These are phyloP conservation scores for Hofmannophila pseudospretella DNA, from an alignment of 2,888 invertebrate species.

Conservation along the genomic window DNA sequence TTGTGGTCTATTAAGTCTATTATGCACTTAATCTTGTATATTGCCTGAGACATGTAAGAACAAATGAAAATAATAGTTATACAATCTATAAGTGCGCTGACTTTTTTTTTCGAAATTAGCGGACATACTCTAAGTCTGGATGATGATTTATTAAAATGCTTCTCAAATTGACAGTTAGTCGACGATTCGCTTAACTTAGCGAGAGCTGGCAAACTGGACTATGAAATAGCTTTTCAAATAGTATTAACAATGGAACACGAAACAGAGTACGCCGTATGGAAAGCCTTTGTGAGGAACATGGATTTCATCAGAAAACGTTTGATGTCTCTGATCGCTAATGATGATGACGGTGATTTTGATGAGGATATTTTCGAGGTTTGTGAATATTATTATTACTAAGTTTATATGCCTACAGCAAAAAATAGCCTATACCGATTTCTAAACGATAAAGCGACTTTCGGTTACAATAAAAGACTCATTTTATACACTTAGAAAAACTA, in stretches of 20 bases:
- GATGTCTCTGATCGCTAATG: constrained; percentile 30
- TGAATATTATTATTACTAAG: neutral
- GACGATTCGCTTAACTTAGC: constrained; percentile 87
- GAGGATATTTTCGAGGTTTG: constrained; percentile 59
- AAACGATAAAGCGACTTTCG: too few species aligned
- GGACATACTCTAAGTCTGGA: too few species aligned
- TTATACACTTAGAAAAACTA: too few species aligned
- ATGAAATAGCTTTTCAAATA: constrained; percentile 81
- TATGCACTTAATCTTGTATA: too few species aligned
- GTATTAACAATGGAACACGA: constrained; percentile 84
- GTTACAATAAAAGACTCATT: too few species aligned
- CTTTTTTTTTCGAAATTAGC: too few species aligned
- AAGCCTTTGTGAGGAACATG: constrained; percentile 65
- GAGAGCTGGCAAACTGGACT: constrained; percentile 79
- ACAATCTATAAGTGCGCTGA: too few species aligned
- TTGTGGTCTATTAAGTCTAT: too few species aligned
- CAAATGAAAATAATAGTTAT: neutral
- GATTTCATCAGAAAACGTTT: constrained; percentile 55
- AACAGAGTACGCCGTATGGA: constrained; percentile 87
- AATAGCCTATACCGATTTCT: too few species aligned
- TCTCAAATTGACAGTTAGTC: constrained; percentile 78
- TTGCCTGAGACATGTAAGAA: neutral
- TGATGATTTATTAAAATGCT: neutral
- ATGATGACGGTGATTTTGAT: constrained; percentile 49
- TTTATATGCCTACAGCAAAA: too few species aligned